Evolutionary conservation across 1,140 invertebrate genomes (phyloP).

Genomic region (Atta cephalotes): DNA sequence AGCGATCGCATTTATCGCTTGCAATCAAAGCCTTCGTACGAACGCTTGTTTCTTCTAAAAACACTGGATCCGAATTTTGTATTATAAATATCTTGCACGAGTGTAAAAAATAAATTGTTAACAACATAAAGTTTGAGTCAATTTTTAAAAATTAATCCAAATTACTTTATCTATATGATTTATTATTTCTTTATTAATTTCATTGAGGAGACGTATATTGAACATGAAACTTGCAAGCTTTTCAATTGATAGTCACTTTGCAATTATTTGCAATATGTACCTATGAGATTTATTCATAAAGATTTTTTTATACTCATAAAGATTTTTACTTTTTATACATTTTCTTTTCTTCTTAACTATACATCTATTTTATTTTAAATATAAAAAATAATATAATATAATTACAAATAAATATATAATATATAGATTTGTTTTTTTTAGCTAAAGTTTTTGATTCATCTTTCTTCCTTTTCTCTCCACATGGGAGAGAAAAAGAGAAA

Average conservation of each 20-base stretch:
- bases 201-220: no score
- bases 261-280: no score
- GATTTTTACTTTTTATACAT: background rate
- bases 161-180: background rate
- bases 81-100: slow-evolving; percentile 37
- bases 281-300: background rate
- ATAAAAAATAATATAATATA: background rate
- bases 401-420: no score
- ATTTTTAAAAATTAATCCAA: background rate
- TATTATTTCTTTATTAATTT: background rate
- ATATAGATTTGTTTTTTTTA: no score
- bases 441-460: no score
- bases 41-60: background rate
- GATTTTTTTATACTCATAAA: background rate
- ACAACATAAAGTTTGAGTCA: background rate
- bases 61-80: slow-evolving; percentile 32
- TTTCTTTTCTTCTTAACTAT: background rate
- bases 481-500: no score
- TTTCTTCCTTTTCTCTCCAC: no score
- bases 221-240: no score
- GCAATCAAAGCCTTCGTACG: slow-evolving; percentile 8
- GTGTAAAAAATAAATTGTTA: slow-evolving; percentile 37
- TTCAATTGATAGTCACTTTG: background rate
- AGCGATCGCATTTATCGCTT: background rate
- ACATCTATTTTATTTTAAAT: background rate